Evolutionary conservation across 2,888 invertebrate species (phyloP), one percentile per base, ranked within the genome.

Genomic region (Dryocosmus kuriphilus): DNA sequence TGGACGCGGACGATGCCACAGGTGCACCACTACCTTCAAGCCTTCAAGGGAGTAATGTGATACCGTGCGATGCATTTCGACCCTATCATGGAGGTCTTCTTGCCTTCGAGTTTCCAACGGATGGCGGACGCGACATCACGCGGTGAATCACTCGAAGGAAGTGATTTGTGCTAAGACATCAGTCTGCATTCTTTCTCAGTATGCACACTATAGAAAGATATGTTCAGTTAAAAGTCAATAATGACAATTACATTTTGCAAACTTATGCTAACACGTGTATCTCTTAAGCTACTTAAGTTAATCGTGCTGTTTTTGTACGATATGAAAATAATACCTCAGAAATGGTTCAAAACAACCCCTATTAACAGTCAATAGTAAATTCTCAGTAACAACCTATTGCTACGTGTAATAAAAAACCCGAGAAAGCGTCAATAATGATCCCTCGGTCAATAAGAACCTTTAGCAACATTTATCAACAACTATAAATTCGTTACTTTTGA

Each of bases 131-230:
- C 74, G 75, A 78, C 76, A 74, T 55, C 60, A 27, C 51, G 38
- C 77, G 80, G 80, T 86, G 86, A 86, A 81, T 86, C 86, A 86
- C 77, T 57, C 83, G 74, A 46, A 82, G 82, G 82, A 85, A 86
- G 79, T 82, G 82, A 86, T 85, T 81, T 78, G 55, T 78, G 62
- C 81, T 16, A 61, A 57, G n/a, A 35, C 32, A 74, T 41, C 32
- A 74, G 27, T 60, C 32, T n/a, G 24, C 27, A 41, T 24, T 46
- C 27, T 71, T 71, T 71, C 51, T 71, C 6, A 60, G 38, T 35
- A 61, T 74, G 38, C 38, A 74, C 14, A 55, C 7, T 41, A 27
- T 16, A 16, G 22, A 19, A 55, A 55, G 22, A 1, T 41, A 41
- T 55, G 11, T 4, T 9, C 9, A 55, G 55, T 55, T n/a, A 22